Base-by-base conservation (phyloP, 2,113 vertebrate species). In the Ageneiosus marmoratus region DNA sequence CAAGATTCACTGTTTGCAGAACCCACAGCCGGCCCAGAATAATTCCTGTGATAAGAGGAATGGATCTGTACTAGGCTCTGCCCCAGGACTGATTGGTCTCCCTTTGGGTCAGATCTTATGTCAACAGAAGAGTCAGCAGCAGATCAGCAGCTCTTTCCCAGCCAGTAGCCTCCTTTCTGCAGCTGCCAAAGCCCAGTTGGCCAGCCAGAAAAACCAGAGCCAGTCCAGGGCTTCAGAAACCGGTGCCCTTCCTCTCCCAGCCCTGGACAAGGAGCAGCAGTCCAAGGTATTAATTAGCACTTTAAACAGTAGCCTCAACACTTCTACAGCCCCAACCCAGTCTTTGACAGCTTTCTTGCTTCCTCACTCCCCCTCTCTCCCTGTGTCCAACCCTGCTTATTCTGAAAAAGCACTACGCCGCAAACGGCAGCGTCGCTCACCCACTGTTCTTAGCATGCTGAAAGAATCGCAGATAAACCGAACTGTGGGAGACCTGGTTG, bases 141-240 rank as follows among this genome's bases (percentile, higher is more conserved):
- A 93, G 81, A 91, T 94, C 77, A 86, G 60, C 79, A 87, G 92
- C 85, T 93, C 95, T 22, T 97, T 96, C 88, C 95, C 96, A 8
- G 95, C 97, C 70, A 97, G 96, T 89, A 97, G 93, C 87, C 90
- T 97, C 44, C 95, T 97, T 55, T 96, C 95, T 37, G 96, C 95
- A 18, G 96, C 96, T 5, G 95, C 96, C 89, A 96, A 95, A 92
- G 95, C 96, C 88, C 96, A 98, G 91, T 87, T 95, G 89, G 94
- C 94, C 58, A 94, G 88, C 90, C 94, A 95, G 93, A 91, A 91
- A 89, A 93, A 89, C 82, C 83, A 88, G 80, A 69, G 89, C 86
- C 85, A 85, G 88, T 89, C 89, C 88, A 83, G 77, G 81, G 87
- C 77, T 72, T 37, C 86, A 18, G 83, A 72, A 67, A 86, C 83